Conservation (phyloP, 2,888 invertebrate genomes). For the Prenolepis imparis region DNA sequence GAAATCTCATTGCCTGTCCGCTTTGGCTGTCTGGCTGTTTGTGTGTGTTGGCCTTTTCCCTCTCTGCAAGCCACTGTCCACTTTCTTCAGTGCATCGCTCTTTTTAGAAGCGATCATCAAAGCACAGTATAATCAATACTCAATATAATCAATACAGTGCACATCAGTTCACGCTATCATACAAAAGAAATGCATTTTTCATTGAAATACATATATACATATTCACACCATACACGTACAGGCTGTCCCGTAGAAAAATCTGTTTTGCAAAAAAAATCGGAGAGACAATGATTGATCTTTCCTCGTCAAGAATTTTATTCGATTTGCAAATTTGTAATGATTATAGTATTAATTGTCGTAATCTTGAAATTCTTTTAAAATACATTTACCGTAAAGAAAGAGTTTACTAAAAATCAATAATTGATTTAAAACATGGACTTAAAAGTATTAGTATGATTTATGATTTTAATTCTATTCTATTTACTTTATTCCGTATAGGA, state of each 20-base stretch:
- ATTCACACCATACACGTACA: not conserved
- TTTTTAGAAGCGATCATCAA: constrained; percentile 52
- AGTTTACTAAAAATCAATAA: not conserved
- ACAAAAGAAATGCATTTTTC: constrained; percentile 16
- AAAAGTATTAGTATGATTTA: not conserved
- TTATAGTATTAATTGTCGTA: not conserved
- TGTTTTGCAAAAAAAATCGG: not conserved
- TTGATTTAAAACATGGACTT: not conserved
- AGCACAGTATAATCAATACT: constrained; percentile 36
- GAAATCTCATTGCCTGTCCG: constrained; percentile 59
- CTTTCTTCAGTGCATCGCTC: constrained; percentile 63
- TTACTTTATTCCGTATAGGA: not conserved
- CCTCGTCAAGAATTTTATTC: not conserved
- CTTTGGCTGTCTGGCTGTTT: constrained; percentile 74
- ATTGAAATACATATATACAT: not conserved
- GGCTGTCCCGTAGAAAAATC: constrained; percentile 24
- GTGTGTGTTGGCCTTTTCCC: constrained; percentile 70
- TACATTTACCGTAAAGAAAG: not conserved
- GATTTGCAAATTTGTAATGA: not conserved
- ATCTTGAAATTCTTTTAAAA: not conserved
- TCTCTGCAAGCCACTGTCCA: constrained; percentile 60
- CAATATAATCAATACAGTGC: constrained; percentile 43
- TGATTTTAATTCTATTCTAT: not conserved
- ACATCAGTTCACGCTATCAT: constrained; percentile 55
- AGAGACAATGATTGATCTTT: not conserved